Evolutionary conservation across 2,113 vertebrate species (phyloP).

Genomic region (Prinia subflava): DNA sequence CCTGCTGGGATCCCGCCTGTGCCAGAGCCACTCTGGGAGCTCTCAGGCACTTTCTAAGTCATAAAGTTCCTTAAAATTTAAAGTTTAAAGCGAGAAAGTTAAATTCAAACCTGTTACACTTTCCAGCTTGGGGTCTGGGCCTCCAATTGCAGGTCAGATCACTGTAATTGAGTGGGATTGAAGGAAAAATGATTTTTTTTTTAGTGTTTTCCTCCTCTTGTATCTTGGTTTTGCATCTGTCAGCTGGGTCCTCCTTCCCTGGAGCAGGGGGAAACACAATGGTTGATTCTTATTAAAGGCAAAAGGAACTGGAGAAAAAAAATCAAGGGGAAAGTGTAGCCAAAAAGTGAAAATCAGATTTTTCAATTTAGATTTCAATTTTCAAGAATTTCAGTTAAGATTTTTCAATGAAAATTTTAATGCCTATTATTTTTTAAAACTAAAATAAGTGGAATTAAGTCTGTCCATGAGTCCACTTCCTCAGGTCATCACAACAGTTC

Average conservation of each 20-base stretch:
- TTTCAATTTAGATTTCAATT: background rate
- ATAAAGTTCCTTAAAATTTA: background rate
- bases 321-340: background rate
- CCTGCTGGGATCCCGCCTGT: background rate
- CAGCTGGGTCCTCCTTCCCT: background rate
- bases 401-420: background rate
- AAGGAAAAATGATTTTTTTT: background rate
- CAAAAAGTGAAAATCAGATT: background rate
- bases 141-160: background rate
- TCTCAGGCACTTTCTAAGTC: background rate
- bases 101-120: background rate
- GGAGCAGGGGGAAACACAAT: background rate
- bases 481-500: accelerated
- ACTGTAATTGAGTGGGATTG: accelerated
- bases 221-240: accelerated
- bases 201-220: background rate
- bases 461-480: background rate
- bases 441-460: background rate
- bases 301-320: background rate
- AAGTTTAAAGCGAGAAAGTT: background rate
- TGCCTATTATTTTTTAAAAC: background rate
- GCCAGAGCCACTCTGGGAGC: background rate
- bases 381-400: background rate
- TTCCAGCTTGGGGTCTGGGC: background rate
- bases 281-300: background rate